Conservation (phyloP, 1,140 invertebrate species). For the Dinoponera quadriceps region DNA sequence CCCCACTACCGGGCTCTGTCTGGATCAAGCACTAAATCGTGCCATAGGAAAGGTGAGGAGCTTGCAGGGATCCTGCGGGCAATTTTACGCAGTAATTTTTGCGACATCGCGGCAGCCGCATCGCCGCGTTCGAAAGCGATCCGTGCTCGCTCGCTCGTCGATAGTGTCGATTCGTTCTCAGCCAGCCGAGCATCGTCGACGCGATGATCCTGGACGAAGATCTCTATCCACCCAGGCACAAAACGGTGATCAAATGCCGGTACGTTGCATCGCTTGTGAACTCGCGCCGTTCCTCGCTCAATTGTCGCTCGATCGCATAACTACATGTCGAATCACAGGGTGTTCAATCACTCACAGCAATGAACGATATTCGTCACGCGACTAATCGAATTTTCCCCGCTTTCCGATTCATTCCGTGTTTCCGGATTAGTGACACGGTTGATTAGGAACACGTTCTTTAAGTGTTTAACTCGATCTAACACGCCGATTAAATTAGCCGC, state of each 20-base stretch:
- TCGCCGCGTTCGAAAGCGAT: conserved; percentile 26
- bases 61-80: conserved; percentile 46
- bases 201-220: conserved; percentile 77
- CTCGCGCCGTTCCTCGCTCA: too few relatives aligned
- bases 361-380: neutral
- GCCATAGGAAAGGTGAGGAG: conserved; percentile 66
- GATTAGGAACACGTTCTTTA: neutral
- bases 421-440: neutral
- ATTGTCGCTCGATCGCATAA: too few relatives aligned
- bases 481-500: neutral
- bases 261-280: conserved; percentile 61
- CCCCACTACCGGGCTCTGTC: conserved; percentile 43
- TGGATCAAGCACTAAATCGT: conserved; percentile 54
- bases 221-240: conserved; percentile 79
- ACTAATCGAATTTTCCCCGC: neutral
- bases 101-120: conserved; percentile 64
- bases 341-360: neutral
- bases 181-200: neutral
- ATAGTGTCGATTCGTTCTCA: neutral
- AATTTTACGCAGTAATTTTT: conserved; percentile 82
- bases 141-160: neutral
- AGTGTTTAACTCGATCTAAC: neutral
- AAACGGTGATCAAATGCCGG: conserved; percentile 79
- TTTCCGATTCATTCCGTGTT: neutral
- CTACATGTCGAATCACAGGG: too few relatives aligned